Evolutionary conservation across 2,888 invertebrate genomes (phyloP).

Genomic region (Acrobasis repandana): DNA sequence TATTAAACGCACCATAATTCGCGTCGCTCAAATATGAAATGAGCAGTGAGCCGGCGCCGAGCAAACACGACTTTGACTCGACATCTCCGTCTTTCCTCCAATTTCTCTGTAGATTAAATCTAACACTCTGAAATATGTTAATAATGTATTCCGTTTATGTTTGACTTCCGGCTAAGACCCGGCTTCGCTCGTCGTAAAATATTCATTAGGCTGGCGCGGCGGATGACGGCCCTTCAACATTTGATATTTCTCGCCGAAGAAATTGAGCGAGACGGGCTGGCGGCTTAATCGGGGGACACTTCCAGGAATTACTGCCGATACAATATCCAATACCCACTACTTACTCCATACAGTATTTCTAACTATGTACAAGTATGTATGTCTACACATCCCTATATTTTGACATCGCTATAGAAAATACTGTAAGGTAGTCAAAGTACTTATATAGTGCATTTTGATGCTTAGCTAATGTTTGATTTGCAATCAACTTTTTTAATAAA

Average conservation of each 20-base stretch:
- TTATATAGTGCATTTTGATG: too few species aligned
- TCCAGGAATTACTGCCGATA: slow-evolving; percentile 16
- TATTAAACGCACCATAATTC: not conserved
- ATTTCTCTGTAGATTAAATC: slow-evolving; percentile 27
- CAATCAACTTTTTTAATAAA: too few species aligned
- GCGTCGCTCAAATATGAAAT: not conserved
- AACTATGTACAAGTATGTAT: too few species aligned
- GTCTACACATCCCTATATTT: too few species aligned
- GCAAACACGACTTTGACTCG: slow-evolving; percentile 7
- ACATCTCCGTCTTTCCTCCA: slow-evolving; percentile 7
- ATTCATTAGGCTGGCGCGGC: slow-evolving; percentile 26
- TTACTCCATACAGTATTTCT: too few species aligned
- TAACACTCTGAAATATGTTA: slow-evolving; percentile 27
- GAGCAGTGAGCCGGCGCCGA: slow-evolving; percentile 5
- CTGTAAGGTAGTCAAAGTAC: too few species aligned
- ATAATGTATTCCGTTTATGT: slow-evolving; percentile 25
- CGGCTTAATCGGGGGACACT: not conserved
- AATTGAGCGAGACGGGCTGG: slow-evolving; percentile 20
- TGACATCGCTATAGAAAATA: too few species aligned
- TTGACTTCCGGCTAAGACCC: slow-evolving; percentile 23
- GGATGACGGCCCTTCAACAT: slow-evolving; percentile 19
- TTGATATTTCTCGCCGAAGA: slow-evolving; percentile 19
- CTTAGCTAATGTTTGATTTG: too few species aligned
- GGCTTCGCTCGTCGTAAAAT: slow-evolving; percentile 24
- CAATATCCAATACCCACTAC: not conserved